Base-by-base conservation (phyloP, 2,113 vertebrate species). In the Trichomycterus rosablanca region DNA sequence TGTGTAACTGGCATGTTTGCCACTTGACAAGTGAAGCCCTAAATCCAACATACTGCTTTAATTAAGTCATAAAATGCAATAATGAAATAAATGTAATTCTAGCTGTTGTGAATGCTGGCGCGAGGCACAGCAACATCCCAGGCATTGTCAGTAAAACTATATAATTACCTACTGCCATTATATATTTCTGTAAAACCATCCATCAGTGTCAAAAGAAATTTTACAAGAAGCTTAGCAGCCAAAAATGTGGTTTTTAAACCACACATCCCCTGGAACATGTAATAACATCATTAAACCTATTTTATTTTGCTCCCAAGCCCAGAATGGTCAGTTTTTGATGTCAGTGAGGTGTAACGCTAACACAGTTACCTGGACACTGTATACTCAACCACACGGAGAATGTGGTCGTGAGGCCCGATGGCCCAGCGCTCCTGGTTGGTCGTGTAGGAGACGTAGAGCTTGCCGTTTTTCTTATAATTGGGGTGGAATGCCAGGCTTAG, bases 391-490 rank as follows among this genome's bases (percentile, higher is more conserved):
- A 98, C 92, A 71, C 94, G 84, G 65, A 99, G 94, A 87, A 99
- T 99, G 89, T 99, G 96, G 84, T 99, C 96, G 68, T 99, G 96
- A 74, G 96, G 96, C 80, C 96, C 96, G 16, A 94, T 97, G 63
- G 94, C 92, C 95, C 96, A 97, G 74, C 93, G 92, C 64, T 98
- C 96, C 81, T 98, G 94, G 92, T 97, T 98, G 88, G 94, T 99
- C 84, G 96, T 99, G 81, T 97, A 99, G 83, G 96, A 97, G 86
- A 97, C 87, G 80, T 97, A 99, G 69, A 99, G 90, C 87, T 99
- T 99, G 88, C 96, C 96, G 89, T 97, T 99, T 90, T 93, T 95
- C 93, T 94, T 97, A 85, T 97, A 99, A 93, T 93, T 97, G 92
- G 94, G 95, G 84, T 99, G 96, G 93, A 99, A 99, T 93, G 92